phyloP scores from a whole-genome alignment of 2,797 vertebrate species.

The Myotis pilosus region DNA sequence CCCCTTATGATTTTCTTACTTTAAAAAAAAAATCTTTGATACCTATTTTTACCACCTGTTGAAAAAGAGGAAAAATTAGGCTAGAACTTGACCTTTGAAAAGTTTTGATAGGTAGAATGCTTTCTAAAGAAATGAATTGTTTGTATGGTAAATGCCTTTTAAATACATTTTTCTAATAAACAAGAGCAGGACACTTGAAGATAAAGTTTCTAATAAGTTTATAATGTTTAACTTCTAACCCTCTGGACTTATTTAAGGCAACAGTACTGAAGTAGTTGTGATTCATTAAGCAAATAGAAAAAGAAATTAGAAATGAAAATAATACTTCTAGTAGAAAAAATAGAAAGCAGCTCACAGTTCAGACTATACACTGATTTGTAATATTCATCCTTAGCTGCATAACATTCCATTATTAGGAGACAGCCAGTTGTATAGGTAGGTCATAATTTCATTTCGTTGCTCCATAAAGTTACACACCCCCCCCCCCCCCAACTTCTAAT shows the following conservation, averaged over 20 bases:
- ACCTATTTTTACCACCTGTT: slow-evolving; percentile 37
- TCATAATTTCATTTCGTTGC: neutral
- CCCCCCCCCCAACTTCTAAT: neutral
- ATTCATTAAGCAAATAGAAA: slow-evolving; percentile 6
- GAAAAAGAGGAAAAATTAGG: neutral
- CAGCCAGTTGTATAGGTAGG: neutral
- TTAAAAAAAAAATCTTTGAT: neutral
- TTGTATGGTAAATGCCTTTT: neutral
- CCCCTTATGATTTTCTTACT: neutral
- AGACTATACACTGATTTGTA: neutral
- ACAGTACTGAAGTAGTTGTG: neutral
- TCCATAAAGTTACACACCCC: neutral
- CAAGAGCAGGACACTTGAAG: neutral
- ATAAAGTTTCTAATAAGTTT: slow-evolving; percentile 29
- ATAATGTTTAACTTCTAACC: neutral
- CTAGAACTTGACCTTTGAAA: slow-evolving; percentile 36
- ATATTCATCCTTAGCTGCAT: neutral
- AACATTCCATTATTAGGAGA: neutral
- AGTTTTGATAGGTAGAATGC: neutral
- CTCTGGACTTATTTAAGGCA: neutral
- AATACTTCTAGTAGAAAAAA: neutral
- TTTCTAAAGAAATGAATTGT: slow-evolving; percentile 29
- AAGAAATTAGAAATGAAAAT: neutral
- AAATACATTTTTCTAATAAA: slow-evolving; percentile 20
- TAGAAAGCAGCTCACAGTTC: neutral